Evolutionary conservation across 2,797 vertebrate species (phyloP).

Genomic region (Lateolabrax maculatus): DNA sequence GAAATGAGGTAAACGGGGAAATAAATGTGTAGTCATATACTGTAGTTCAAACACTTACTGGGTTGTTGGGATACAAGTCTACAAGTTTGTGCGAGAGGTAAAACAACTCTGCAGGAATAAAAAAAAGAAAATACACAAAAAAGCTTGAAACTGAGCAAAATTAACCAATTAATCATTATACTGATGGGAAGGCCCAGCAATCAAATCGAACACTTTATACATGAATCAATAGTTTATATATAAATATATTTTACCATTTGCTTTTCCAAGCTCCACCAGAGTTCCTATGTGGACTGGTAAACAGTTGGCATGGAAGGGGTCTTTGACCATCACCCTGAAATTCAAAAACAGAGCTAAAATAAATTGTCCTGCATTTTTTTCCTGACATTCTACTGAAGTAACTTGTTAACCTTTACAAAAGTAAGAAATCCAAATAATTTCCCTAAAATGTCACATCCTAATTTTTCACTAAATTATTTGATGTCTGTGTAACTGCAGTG

Average conservation of each 20-base stretch:
- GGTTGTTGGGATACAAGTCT: slow-evolving; percentile 98
- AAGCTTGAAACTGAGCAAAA: not conserved
- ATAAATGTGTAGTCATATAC: not conserved
- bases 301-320: slow-evolving; percentile 98
- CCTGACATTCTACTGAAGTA: not conserved
- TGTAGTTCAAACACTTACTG: slow-evolving; percentile 87
- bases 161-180: not conserved
- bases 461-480: too few relatives aligned
- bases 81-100: slow-evolving; percentile 99
- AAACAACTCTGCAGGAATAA: slow-evolving; percentile 91
- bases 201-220: not conserved
- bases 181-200: not conserved
- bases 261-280: slow-evolving; percentile 97
- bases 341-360: slow-evolving; percentile 25
- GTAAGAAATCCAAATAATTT: not conserved
- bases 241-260: slow-evolving; percentile 93
- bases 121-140: not conserved
- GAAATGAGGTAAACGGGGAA: not conserved
- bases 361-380: not conserved
- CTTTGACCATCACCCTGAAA: slow-evolving; percentile 98
- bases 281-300: slow-evolving; percentile 99
- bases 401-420: not conserved
- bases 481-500: not conserved
- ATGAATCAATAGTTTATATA: not conserved
- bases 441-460: too few relatives aligned